Conservation (phyloP, 2,888 invertebrate genomes). For the Calameuta filiformis region DNA sequence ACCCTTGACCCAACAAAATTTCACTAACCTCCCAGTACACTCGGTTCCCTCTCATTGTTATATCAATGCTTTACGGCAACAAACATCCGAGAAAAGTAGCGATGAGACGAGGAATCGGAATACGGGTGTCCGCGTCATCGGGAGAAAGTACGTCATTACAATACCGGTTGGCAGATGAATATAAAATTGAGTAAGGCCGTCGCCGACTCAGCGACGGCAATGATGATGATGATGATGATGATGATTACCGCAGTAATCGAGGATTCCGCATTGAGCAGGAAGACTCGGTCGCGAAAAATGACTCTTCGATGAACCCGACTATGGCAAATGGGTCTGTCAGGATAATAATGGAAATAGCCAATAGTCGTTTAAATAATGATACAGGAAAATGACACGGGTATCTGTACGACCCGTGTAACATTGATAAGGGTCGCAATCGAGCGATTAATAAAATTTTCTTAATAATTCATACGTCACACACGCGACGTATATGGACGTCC, state of each 20-base stretch:
- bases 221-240: too few species aligned
- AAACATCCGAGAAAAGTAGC: neutral
- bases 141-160: conserved; percentile 53
- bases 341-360: too few species aligned
- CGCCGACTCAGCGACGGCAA: neutral
- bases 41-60: neutral
- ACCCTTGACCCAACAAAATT: neutral
- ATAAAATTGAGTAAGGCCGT: conserved; percentile 36
- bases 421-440: neutral
- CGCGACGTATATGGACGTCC: neutral
- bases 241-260: neutral
- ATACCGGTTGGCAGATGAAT: conserved; percentile 43
- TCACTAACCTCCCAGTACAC: neutral
- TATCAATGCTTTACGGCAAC: neutral
- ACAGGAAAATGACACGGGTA: neutral
- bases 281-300: neutral
- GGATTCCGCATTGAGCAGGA: neutral
- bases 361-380: neutral
- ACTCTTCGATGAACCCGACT: neutral
- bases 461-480: neutral
- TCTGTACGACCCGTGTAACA: neutral
- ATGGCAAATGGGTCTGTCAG: neutral
- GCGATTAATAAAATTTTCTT: neutral
- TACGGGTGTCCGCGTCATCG: neutral
- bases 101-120: neutral